A percentile compares a stretch with the other conserved stretches of the same genome.
phyloP scores from a whole-genome alignment of 1,140 invertebrate genomes.

The Dysdera silvatica region DNA sequence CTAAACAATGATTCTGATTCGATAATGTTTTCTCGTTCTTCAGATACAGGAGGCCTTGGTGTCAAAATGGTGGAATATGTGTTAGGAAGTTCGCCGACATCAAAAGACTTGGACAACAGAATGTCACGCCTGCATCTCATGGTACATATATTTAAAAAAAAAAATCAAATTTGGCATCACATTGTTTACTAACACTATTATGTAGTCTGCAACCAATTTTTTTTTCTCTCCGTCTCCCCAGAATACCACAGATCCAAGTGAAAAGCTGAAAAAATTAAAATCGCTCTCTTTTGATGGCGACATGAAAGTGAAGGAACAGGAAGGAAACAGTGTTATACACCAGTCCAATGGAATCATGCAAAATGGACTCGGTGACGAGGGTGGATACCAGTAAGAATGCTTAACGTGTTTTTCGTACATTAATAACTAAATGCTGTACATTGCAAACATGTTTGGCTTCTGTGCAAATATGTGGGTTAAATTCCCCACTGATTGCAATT shows the following conservation, averaged over 20 bases:
- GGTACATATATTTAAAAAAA: conserved; percentile 41
- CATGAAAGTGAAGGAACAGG: conserved; percentile 49
- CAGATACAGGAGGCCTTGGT: conserved; percentile 71
- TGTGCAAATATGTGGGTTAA: too few species aligned
- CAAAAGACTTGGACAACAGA: conserved; percentile 62
- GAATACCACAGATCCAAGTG: conserved; percentile 9
- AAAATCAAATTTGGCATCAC: neutral
- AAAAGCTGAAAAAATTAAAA: conserved; percentile 26
- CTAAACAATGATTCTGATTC: neutral
- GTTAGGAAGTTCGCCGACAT: conserved; percentile 73
- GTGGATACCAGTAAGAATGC: conserved; percentile 77
- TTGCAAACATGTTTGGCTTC: too few species aligned
- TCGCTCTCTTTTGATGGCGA: conserved; percentile 45
- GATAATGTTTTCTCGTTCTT: conserved; percentile 54
- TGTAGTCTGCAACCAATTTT: conserved; percentile 22
- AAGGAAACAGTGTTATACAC: conserved; percentile 48
- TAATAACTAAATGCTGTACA: too few species aligned
- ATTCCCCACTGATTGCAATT: too few species aligned
- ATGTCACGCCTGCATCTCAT: conserved; percentile 56
- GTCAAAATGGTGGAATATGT: conserved; percentile 99
- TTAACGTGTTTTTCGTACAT: too few species aligned
- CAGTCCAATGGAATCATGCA: conserved; percentile 62
- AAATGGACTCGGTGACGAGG: conserved; percentile 85
- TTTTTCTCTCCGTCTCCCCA: conserved; percentile 14
- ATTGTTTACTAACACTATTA: conserved; percentile 17